Base-by-base conservation (phyloP, 2,797 vertebrate species). In the Urocyon cinereoargenteus region DNA sequence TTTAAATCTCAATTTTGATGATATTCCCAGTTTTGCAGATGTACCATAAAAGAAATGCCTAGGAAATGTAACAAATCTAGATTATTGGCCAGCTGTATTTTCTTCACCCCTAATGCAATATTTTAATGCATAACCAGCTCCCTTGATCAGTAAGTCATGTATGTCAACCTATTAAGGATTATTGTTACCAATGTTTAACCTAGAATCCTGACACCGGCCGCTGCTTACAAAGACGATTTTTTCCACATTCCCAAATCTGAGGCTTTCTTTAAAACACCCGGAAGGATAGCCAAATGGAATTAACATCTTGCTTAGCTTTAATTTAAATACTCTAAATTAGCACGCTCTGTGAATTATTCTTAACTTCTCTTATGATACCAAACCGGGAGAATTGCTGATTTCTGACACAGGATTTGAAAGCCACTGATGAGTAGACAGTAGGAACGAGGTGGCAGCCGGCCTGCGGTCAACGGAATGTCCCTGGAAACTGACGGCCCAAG, bases 381-480 rank as follows among this genome's bases (percentile, higher is more conserved):
- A n/a, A 4, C 16, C 40, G 7, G 18, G 77, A 22, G 1, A 24
- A 31, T 22, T 6, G 12, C 78, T 45, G 61, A 6, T 19, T 51
- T 34, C n/a, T 28, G 83, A 22, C 12, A 22, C 8, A 1, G 19
- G 51, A 24, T 14, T 34, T 40, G 11, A 18, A 26, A 53, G 26
- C 6, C 45, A 0, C 49, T 19, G 31, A 10, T 22, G 11, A 49
- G n/a, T 3, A 12, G 68, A 22, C 9, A 1, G 9, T 5, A 34
- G 70, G 40, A 24, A 62, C 2, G 13, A 57, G 40, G 5, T 2
- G 55, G 11, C 40, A 6, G 24, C 9, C 1, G 1, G 2, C 3
- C 6, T 13, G 87, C 12, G 51, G 40, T 55, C 0, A 0, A 9
- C 0, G 2, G 3, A 26, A 0, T 2, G 2, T 34, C 5, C 5